Evolutionary conservation across 2,797 vertebrate species (phyloP), one percentile per base, ranked within the genome.

Genomic region (Siniperca undulata): DNA sequence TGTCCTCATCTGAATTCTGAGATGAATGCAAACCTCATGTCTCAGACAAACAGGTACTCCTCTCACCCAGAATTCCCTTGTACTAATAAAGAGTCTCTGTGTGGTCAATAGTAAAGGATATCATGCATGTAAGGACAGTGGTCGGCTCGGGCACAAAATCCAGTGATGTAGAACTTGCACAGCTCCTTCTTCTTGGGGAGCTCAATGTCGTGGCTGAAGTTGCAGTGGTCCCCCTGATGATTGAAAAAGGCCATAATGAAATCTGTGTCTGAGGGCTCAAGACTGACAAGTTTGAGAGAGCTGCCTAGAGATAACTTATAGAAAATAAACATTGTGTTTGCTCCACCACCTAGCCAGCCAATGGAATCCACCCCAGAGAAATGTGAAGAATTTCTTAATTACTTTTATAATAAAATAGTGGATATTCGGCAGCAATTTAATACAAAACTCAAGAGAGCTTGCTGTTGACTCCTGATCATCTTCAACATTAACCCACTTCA

Each of bases 121-220:
- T 99, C 97, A 6, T 99, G 98, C 98, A 99, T 99, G 91, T 98
- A 99, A 0, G 98, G 97, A 77, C 98, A 99, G 94, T 97, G 98
- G 81, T 99, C 97, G 0, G 97, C 98, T 52, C 97, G 88, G 24
- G 98, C 98, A 2, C 98, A 99, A 90, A 97, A 99, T 0, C 98
- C 98, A 0, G 97, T 99, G 91, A 99, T 98, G 93, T 99, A 99
- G 85, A 99, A 99, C 89, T 99, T 99, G 96, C 98, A 99, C 24
- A 99, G 95, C 61, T 99, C 98, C 38, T 98, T 97, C 91, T 99
- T 99, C 93, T 98, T 98, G 1, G 98, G 98, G 46, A 99, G 94
- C 79, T 99, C 98, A 0, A 99, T 97, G 86, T 99, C 98, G 0
- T 99, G 98, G 91, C 98, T 99, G 92, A 99, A 99, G 81, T 99